Evolutionary conservation across 1,140 invertebrate genomes (phyloP), one percentile per base, ranked within the genome.

Genomic region (Lethocerus indicus): DNA sequence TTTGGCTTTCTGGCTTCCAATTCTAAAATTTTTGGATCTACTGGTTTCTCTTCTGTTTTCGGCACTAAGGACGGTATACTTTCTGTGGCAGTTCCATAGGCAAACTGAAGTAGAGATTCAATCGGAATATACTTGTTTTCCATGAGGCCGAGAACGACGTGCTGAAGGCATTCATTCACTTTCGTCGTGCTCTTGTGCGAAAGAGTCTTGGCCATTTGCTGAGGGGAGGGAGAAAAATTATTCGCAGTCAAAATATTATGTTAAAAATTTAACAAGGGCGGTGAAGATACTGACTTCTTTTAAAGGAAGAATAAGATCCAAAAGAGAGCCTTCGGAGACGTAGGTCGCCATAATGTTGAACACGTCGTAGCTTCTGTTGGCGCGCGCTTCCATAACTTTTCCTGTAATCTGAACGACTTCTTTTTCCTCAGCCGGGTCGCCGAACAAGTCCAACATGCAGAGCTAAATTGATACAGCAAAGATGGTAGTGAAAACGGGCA

Each of bases 371-470:
- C 87, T 90, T 64, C 90, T 95, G n/a, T 79, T 79, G 0, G 73
- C 70, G 60, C 79, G 81, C 0, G 84, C 83, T 69, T 88, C 84
- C 0, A 78, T 74, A 5, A 78, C 73, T 64, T 91, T 90, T 18
- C 71, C 74, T 6, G 77, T 76, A 27, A 95, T 82, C 56, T 86
- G 83, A 1, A 74, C 72, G 0, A 95, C 75, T 65, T 92, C 85
- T 65, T 96, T 96, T 64, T 96, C 92, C 64, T 95, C 91, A 0
- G 81, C 78, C 1, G 83, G 70, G 32, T 78, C 69, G 1, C 89
- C 89, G 66, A 95, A 95, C 13, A 95, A 66, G 67, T 96, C 92
- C 50, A 84, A 75, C 42, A 81, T 78, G 52, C 86, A 91, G 12
- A 86, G 66, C 72, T 81, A 53, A 36, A 63, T 58, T 50, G 44